Evolutionary conservation across 2,888 invertebrate genomes (phyloP).

Genomic region (Andrena marginata): DNA sequence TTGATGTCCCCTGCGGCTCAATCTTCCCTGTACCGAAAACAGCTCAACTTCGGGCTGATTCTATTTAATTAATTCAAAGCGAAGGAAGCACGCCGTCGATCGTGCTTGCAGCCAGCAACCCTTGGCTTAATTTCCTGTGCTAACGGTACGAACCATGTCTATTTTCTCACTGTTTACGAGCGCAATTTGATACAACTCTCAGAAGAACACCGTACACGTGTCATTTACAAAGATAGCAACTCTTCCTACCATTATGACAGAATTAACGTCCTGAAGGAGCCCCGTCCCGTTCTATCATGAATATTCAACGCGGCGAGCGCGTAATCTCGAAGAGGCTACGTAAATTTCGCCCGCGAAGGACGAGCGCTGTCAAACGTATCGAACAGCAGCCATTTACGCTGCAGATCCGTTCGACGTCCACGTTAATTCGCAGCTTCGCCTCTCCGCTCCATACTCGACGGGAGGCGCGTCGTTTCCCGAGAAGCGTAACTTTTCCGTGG

Average conservation of each 20-base stretch:
- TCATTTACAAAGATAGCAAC: slow-evolving; percentile 21
- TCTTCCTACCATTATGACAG: neutral
- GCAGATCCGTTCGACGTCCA: neutral
- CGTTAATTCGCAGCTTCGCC: neutral
- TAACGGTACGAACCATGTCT: too few species aligned
- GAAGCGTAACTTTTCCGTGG: neutral
- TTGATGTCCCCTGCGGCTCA: neutral
- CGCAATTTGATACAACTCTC: neutral
- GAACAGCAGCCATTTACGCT: neutral
- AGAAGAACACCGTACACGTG: neutral
- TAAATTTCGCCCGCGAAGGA: slow-evolving; percentile 52
- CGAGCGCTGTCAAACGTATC: slow-evolving; percentile 12
- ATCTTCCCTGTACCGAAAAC: neutral
- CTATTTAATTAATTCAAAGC: slow-evolving; percentile 50
- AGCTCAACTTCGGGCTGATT: slow-evolving; percentile 24
- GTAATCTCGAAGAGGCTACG: slow-evolving; percentile 60
- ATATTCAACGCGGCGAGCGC: slow-evolving; percentile 66
- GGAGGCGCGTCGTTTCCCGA: neutral
- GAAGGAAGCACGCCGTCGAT: slow-evolving; percentile 37
- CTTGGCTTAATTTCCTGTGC: slow-evolving; percentile 7
- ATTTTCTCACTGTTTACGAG: neutral
- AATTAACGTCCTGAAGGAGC: slow-evolving; percentile 44
- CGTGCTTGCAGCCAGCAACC: slow-evolving; percentile 12
- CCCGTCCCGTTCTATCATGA: slow-evolving; percentile 65
- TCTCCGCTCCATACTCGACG: too few species aligned